Conservation (phyloP, 2,797 vertebrate genomes). For the Malurus splendens region DNA sequence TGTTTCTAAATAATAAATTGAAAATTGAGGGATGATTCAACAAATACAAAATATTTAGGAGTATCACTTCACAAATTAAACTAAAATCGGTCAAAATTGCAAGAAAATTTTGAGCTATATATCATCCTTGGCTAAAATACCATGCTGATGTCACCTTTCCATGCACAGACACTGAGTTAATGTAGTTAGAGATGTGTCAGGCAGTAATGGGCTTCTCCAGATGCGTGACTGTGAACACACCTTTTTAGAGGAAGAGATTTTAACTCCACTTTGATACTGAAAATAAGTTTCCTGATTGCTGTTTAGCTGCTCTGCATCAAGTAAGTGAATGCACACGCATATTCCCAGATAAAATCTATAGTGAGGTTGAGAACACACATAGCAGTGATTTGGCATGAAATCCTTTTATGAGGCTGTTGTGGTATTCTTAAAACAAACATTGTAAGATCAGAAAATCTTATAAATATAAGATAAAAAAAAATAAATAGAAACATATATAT, state of each 20-base stretch:
- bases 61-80: background rate
- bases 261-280: background rate
- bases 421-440: slow-evolving; percentile 17
- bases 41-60: background rate
- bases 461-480: background rate
- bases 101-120: background rate
- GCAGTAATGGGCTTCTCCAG: background rate
- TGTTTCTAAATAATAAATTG: background rate
- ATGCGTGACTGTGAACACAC: background rate
- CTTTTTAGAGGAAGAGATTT: background rate
- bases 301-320: background rate
- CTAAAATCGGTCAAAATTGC: background rate
- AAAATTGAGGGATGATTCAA: background rate
- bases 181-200: background rate
- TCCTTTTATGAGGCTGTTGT: background rate
- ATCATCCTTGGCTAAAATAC: background rate
- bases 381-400: slow-evolving; percentile 16
- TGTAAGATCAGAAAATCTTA: background rate
- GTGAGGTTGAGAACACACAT: background rate
- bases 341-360: background rate
- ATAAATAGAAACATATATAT: background rate
- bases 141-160: background rate
- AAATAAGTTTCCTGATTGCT: background rate
- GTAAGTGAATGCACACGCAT: background rate
- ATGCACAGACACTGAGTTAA: background rate